phyloP scores from a whole-genome alignment of 2,113 vertebrate genomes.

The Thunnus maccoyii region DNA sequence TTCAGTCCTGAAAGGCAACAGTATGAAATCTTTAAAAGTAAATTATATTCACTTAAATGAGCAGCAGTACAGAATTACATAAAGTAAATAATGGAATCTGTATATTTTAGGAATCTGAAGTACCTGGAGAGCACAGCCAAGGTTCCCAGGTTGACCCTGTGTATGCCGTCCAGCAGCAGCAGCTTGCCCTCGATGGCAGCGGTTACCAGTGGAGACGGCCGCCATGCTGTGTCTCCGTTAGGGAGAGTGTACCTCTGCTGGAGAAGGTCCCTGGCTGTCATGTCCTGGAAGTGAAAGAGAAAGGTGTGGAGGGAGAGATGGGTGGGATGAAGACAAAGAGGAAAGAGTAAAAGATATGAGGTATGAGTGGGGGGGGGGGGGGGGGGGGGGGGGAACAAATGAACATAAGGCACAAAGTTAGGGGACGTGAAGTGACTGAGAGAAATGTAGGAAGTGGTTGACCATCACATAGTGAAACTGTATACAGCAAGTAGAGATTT shows the following conservation, averaged over 20 bases:
- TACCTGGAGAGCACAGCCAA: constrained; percentile 95
- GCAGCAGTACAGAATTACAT: not conserved
- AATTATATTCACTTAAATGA: too few species aligned
- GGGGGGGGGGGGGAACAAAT: not conserved
- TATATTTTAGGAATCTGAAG: not conserved
- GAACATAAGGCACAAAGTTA: not conserved
- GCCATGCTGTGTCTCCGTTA: constrained; percentile 97
- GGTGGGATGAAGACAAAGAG: not conserved
- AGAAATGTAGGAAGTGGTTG: not conserved
- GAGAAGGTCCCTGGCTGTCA: constrained; percentile 95
- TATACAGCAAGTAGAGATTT: not conserved
- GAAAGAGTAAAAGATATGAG: too few species aligned
- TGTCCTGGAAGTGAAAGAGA: constrained; percentile 85
- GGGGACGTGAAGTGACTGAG: too few species aligned
- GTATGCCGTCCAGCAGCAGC: constrained; percentile 94
- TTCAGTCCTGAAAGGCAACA: not conserved
- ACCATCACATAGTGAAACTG: not conserved
- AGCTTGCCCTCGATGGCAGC: constrained; percentile 95
- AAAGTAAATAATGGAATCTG: not conserved
- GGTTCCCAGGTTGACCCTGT: constrained; percentile 94
- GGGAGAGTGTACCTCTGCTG: constrained; percentile 96
- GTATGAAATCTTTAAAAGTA: not conserved
- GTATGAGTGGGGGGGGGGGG: not conserved
- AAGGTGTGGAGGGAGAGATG: not conserved
- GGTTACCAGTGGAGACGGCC: constrained; percentile 90